phyloP scores from a whole-genome alignment of 2,113 vertebrate species.

The Strix uralensis region DNA sequence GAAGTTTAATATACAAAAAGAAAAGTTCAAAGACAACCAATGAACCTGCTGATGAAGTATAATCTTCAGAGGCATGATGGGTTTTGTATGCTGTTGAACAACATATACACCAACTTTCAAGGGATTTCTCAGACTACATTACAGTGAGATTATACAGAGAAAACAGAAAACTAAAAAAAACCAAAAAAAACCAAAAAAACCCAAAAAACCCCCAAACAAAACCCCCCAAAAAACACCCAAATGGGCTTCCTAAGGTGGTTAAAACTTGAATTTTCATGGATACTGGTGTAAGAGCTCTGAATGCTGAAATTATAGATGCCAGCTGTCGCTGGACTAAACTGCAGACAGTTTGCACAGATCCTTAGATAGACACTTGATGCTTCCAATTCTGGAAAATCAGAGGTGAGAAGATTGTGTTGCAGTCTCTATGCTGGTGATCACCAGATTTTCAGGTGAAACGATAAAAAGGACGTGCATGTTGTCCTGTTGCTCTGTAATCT shows the following conservation, averaged over 20 bases:
- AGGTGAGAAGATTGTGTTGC: background rate
- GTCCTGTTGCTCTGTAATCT: background rate
- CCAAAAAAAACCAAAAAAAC: too few relatives aligned
- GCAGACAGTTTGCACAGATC: background rate
- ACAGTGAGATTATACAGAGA: background rate
- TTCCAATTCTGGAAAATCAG: background rate
- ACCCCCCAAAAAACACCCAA: too few relatives aligned
- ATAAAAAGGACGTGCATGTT: background rate
- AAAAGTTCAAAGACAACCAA: background rate
- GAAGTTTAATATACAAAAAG: background rate
- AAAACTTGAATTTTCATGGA: background rate
- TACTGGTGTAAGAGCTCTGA: background rate
- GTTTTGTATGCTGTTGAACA: background rate
- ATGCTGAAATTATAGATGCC: background rate
- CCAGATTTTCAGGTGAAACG: background rate
- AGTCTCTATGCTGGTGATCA: background rate
- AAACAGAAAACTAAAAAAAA: background rate
- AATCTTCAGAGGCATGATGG: background rate
- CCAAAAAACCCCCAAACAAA: too few relatives aligned
- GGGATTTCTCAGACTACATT: background rate
- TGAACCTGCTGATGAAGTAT: background rate
- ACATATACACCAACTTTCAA: background rate
- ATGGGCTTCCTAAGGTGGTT: background rate
- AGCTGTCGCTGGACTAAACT: background rate
- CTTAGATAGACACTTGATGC: background rate